Evolutionary conservation across 1,140 invertebrate genomes (phyloP).

Genomic region (Polypedilum pembai): DNA sequence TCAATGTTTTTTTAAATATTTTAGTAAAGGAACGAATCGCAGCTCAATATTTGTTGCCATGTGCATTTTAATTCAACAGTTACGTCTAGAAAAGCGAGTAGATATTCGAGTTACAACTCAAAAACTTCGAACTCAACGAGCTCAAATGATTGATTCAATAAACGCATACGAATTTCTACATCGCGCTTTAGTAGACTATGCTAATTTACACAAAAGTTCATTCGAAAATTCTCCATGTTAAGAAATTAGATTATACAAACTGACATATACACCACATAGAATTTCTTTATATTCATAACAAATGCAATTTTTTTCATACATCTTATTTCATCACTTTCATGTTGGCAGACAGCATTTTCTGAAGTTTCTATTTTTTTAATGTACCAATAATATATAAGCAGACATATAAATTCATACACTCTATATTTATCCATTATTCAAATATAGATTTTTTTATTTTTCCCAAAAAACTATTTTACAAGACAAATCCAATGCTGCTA

Average conservation of each 20-base stretch:
- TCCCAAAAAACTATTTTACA: too few species aligned
- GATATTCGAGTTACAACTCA: constrained; percentile 77
- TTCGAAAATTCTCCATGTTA: constrained; percentile 46
- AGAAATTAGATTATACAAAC: constrained; percentile 28
- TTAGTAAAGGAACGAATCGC: constrained; percentile 71
- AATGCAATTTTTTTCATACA: too few species aligned
- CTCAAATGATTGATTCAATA: constrained; percentile 53
- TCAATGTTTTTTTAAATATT: constrained; percentile 30
- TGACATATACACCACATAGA: too few species aligned
- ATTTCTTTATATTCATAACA: too few species aligned
- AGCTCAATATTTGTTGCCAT: constrained; percentile 83
- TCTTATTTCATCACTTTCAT: too few species aligned
- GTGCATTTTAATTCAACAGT: constrained; percentile 74
- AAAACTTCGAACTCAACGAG: constrained; percentile 75
- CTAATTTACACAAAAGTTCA: constrained; percentile 70
- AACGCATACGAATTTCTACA: constrained; percentile 87
- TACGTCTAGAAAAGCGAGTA: constrained; percentile 70
- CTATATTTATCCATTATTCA: too few species aligned
- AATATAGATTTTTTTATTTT: too few species aligned
- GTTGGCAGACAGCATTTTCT: too few species aligned
- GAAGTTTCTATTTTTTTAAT: too few species aligned
- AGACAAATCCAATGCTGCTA: too few species aligned
- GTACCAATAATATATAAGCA: too few species aligned
- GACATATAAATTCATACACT: too few species aligned
- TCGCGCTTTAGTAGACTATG: constrained; percentile 81